These are phyloP conservation scores for Notiomystis cincta DNA, from an alignment of 2,113 vertebrate genomes.

Conservation along the genomic window DNA sequence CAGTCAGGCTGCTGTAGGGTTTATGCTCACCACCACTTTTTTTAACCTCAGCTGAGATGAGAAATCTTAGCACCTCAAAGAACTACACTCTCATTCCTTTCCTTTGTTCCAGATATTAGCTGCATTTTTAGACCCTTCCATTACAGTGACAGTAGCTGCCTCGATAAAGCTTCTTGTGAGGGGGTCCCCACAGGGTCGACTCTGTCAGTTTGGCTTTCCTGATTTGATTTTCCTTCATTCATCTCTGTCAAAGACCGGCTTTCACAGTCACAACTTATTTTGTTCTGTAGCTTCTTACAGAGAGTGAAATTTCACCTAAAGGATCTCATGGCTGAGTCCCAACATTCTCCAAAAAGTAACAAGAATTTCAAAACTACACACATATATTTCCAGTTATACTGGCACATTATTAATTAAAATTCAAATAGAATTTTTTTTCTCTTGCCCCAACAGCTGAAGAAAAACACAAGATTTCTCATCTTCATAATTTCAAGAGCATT, in stretches of 20 bases:
- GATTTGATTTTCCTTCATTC: not conserved
- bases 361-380: not conserved
- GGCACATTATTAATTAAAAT: not conserved
- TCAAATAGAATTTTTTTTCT: not conserved
- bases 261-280: not conserved
- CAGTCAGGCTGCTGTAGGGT: not conserved
- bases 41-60: not conserved
- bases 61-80: not conserved
- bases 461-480: not conserved
- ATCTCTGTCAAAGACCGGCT: not conserved
- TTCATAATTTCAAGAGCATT: not conserved
- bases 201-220: not conserved
- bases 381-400: not conserved
- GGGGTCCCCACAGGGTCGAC: not conserved
- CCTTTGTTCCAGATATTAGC: not conserved
- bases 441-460: not conserved
- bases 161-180: not conserved
- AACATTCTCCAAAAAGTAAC: not conserved
- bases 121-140: not conserved
- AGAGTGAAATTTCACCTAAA: not conserved
- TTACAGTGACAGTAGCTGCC: rapidly evolving
- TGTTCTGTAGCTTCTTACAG: not conserved
- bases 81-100: not conserved
- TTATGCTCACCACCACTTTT: not conserved
- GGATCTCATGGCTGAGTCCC: not conserved